Conservation (phyloP, 2,888 invertebrate species). For the Malthinus seriepunctatus region DNA sequence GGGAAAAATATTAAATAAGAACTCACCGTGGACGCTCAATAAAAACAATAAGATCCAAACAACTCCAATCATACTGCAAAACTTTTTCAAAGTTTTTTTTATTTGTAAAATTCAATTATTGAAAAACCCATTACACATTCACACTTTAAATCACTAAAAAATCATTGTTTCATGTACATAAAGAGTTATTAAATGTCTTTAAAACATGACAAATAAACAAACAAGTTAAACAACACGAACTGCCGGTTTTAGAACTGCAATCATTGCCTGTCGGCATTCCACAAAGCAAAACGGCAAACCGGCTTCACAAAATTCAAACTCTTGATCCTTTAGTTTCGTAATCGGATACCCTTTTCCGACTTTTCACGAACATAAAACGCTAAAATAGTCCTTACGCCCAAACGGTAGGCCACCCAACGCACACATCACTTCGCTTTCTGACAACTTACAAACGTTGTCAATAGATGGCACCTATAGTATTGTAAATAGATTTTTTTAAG, state of each 20-base stretch:
- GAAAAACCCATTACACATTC: slow-evolving; percentile 8
- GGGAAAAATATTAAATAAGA: neutral
- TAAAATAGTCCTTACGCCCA: no score
- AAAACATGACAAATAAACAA: neutral
- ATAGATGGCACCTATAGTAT: no score
- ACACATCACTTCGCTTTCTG: no score
- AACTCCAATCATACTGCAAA: slow-evolving; percentile 10
- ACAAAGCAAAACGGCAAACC: slow-evolving; percentile 16
- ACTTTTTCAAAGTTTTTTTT: neutral
- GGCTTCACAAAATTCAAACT: slow-evolving; percentile 22
- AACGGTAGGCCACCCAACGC: no score
- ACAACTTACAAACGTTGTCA: no score
- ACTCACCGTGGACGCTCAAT: slow-evolving; percentile 15
- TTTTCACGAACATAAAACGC: neutral
- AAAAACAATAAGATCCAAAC: slow-evolving; percentile 4
- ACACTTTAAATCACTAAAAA: neutral
- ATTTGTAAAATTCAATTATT: neutral
- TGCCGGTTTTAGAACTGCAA: slow-evolving; percentile 17
- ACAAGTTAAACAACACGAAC: slow-evolving; percentile 17
- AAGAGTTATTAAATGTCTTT: neutral
- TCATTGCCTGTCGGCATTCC: slow-evolving; percentile 21
- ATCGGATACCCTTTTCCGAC: neutral
- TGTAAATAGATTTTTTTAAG: no score
- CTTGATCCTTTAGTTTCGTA: neutral
- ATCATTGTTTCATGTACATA: neutral